These are phyloP conservation scores for Pygathrix nemaeus DNA, from an alignment of 2,113 vertebrate species.

Conservation along the genomic window DNA sequence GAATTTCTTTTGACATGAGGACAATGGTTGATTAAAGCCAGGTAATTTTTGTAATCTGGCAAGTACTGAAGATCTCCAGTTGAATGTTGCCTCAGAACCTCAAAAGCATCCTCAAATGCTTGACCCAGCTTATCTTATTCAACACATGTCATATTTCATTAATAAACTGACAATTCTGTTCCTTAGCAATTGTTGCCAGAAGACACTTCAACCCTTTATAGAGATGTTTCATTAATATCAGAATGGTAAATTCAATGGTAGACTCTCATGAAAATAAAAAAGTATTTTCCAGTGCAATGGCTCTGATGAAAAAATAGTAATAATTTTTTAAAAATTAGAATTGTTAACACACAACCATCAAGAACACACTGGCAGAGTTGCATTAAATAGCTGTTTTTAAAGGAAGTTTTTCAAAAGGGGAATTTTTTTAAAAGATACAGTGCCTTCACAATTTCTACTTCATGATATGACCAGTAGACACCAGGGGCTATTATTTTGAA, in stretches of 20 bases:
- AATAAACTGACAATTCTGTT: neutral
- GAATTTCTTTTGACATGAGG: constrained; percentile 82
- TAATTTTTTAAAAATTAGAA: neutral
- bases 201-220: constrained; percentile 35
- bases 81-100: too few species aligned
- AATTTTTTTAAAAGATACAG: constrained; percentile 85
- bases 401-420: constrained; percentile 85
- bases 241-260: neutral
- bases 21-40: constrained; percentile 84
- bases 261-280: neutral
- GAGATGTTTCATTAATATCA: constrained; percentile 53
- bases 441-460: constrained; percentile 57
- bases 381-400: constrained; percentile 87
- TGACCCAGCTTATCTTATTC: too few species aligned
- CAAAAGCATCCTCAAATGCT: too few species aligned
- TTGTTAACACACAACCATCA: constrained; percentile 48
- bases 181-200: neutral
- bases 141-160: constrained; percentile 56
- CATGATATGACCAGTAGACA: neutral
- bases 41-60: constrained; percentile 87
- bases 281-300: neutral
- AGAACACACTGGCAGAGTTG: constrained; percentile 74
- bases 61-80: too few species aligned
- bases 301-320: too few species aligned
- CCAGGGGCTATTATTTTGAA: constrained; percentile 75